Percentiles rank a stretch among this genome's conserved stretches.
Conservation (phyloP, 2,888 invertebrate genomes). For the Scaptomyza cyrtandrae region DNA sequence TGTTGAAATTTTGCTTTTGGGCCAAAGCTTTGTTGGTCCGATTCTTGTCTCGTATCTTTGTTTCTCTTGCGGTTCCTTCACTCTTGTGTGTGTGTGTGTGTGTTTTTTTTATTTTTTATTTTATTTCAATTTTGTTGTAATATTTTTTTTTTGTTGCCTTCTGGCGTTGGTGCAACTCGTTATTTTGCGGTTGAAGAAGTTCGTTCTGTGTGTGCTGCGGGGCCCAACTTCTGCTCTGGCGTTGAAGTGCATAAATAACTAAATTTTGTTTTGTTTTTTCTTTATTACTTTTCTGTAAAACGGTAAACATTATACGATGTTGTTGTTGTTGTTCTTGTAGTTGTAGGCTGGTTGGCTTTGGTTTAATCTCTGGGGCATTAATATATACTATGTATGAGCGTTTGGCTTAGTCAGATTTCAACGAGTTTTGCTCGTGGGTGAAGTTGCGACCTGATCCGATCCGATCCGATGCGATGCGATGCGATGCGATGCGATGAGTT, state of each 20-base stretch:
- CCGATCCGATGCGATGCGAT: too few species aligned
- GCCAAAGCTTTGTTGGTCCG: conserved; percentile 47
- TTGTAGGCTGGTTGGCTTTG: conserved; percentile 26
- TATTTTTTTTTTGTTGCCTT: conserved; percentile 13
- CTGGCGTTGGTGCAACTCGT: conserved; percentile 65
- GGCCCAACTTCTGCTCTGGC: conserved; percentile 54
- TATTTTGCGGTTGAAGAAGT: conserved; percentile 74
- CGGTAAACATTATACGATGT: conserved; percentile 65
- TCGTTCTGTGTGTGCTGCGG: conserved; percentile 41
- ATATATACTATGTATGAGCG: conserved; percentile 43
- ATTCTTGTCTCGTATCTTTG: conserved; percentile 39
- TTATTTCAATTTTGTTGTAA: conserved; percentile 10
- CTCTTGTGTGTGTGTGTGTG: too few species aligned
- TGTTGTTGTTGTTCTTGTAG: conserved; percentile 10
- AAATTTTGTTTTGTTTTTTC: conserved; percentile 4
- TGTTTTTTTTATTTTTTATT: conserved; percentile 10
- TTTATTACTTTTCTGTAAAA: conserved; percentile 39
- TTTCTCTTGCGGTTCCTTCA: conserved; percentile 27
- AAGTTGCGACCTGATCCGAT: conserved; percentile 25
- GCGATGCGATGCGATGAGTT: conserved; percentile 21
- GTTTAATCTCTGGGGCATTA: conserved; percentile 63
- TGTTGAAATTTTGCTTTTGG: conserved; percentile 47
- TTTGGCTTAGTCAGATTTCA: conserved; percentile 60
- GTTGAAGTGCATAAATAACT: conserved; percentile 75
- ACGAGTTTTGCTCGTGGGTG: conserved; percentile 52